Conservation (phyloP, 92 coral and sea anemone species). For the Parazoanthus darwini region DNA sequence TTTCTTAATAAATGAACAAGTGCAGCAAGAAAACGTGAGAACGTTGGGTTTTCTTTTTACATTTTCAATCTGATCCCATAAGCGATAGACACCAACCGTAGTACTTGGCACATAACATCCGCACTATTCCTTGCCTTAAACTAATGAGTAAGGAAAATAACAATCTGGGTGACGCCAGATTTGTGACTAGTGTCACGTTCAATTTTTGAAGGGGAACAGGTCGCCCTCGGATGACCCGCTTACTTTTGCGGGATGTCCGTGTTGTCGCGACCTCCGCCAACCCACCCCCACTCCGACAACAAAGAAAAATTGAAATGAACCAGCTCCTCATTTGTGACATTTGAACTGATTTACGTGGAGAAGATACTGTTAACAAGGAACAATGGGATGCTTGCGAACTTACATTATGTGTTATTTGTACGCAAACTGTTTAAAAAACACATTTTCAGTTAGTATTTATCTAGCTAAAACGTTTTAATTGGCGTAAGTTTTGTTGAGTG, state of each 20-base stretch:
- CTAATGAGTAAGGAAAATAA: conserved; percentile 99
- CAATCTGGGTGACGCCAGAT: conserved; percentile 99
- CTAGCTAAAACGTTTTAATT: too few relatives aligned
- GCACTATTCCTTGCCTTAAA: conserved; percentile 75
- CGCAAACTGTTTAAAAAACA: too few relatives aligned
- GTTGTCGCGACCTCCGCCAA: conserved; percentile 92
- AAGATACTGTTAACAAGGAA: too few relatives aligned
- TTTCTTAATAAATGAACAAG: neutral
- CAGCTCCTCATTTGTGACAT: too few relatives aligned
- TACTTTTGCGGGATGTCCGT: conserved; percentile 96
- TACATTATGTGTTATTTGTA: too few relatives aligned
- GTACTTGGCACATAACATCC: neutral
- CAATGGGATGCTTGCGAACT: too few relatives aligned
- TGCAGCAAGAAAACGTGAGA: too few relatives aligned
- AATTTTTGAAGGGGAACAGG: conserved; percentile 83
- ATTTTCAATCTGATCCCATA: conserved; percentile 6
- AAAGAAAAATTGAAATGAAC: neutral
- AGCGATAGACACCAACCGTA: neutral
- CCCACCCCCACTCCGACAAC: neutral
- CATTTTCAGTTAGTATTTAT: too few relatives aligned
- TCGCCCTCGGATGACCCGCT: conserved; percentile 97
- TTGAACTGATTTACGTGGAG: too few relatives aligned
- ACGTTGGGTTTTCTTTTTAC: neutral
- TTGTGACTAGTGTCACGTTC: conserved; percentile 70
- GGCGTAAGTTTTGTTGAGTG: too few relatives aligned